These are phyloP conservation scores for Pyrocephalus nanus DNA, from an alignment of 2,797 vertebrate genomes.

Conservation along the genomic window DNA sequence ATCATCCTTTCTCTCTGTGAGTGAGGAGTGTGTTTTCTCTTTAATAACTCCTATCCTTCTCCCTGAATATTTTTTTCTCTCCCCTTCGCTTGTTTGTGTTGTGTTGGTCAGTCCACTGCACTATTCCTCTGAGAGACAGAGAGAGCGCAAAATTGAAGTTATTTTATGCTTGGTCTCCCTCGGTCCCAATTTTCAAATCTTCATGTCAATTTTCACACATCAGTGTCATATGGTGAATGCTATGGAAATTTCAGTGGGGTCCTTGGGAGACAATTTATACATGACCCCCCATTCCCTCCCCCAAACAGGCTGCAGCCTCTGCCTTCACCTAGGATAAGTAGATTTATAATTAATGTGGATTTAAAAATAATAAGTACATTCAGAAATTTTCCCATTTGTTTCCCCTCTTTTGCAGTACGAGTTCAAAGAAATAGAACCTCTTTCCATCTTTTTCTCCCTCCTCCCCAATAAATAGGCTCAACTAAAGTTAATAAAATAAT, in stretches of 20 bases:
- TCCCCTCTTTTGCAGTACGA: slow-evolving; percentile 18
- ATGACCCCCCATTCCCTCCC: slow-evolving; percentile 41
- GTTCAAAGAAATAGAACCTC: slow-evolving; percentile 39
- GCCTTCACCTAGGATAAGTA: slow-evolving; percentile 67
- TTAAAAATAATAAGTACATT: slow-evolving; percentile 70
- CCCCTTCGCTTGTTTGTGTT: slow-evolving; percentile 88
- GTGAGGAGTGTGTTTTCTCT: slow-evolving; percentile 97
- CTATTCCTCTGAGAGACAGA: slow-evolving; percentile 94
- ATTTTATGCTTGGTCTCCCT: slow-evolving; percentile 99
- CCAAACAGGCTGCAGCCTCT: slow-evolving; percentile 43
- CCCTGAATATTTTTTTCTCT: slow-evolving; percentile 81
- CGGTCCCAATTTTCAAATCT: slow-evolving; percentile 99
- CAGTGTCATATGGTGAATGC: slow-evolving; percentile 90
- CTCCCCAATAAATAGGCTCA: slow-evolving; percentile 36
- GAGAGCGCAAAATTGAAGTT: slow-evolving; percentile 92
- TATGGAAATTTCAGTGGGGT: slow-evolving; percentile 83
- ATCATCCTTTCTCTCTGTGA: slow-evolving; percentile 96
- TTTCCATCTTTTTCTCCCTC: neutral
- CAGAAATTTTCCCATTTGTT: slow-evolving; percentile 22
- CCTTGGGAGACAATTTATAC: slow-evolving; percentile 81
- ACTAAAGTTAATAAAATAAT: slow-evolving; percentile 50
- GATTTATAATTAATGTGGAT: slow-evolving; percentile 80
- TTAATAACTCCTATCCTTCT: slow-evolving; percentile 99
- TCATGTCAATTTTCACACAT: slow-evolving; percentile 98
- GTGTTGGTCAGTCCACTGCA: slow-evolving; percentile 91